These are phyloP conservation scores for Xyrichtys novacula DNA, from an alignment of 2,797 vertebrate genomes.

Conservation along the genomic window DNA sequence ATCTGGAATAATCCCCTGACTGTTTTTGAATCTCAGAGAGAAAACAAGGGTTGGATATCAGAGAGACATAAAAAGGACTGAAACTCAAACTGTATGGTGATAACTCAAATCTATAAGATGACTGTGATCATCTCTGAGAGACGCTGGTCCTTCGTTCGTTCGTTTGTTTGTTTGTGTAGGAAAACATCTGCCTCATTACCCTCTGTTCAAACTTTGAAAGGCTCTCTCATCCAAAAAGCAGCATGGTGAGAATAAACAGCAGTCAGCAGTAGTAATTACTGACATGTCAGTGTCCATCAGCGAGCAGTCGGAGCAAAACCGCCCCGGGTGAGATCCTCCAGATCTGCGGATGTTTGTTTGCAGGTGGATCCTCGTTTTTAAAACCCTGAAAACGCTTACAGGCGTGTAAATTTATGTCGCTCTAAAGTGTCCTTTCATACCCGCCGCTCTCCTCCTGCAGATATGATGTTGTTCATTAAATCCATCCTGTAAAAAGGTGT, in stretches of 20 bases:
- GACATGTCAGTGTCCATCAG: conserved; percentile 34
- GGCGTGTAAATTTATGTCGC: neutral
- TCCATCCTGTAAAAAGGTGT: too few species aligned
- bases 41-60: too few species aligned
- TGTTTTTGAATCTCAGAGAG: too few species aligned
- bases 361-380: neutral
- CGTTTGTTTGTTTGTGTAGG: conserved; percentile 18
- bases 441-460: too few species aligned
- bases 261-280: conserved; percentile 39
- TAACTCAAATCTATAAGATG: conserved; percentile 16
- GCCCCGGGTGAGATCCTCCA: neutral
- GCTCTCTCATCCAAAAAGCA: conserved; percentile 42
- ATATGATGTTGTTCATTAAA: too few species aligned
- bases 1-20: too few species aligned
- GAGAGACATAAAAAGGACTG: too few species aligned
- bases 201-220: conserved; percentile 41
- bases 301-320: neutral
- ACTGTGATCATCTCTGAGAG: conserved; percentile 2
- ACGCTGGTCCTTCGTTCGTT: conserved; percentile 21
- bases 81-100: neutral
- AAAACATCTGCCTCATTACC: conserved; percentile 53
- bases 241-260: conserved; percentile 24
- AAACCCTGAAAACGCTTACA: neutral
- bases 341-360: neutral
- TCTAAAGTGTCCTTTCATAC: too few species aligned